phyloP scores from a whole-genome alignment of 2,113 vertebrate species.

The Acanthisitta chloris region DNA sequence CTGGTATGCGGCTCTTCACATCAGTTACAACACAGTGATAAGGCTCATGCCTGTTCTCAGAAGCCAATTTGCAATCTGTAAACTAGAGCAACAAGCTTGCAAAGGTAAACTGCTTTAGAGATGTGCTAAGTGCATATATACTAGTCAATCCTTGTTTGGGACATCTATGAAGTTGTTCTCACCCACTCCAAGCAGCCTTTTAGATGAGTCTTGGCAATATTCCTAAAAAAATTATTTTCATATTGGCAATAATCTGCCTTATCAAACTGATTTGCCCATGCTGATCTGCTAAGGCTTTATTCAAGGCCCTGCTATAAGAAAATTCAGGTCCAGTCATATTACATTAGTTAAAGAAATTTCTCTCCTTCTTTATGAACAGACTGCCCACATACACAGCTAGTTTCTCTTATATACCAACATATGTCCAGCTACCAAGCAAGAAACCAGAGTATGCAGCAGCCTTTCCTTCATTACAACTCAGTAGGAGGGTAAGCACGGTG shows the following conservation, averaged over 20 bases:
- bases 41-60: not conserved
- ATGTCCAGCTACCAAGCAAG: not conserved
- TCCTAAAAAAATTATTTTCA: not conserved
- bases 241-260: not conserved
- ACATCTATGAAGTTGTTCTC: not conserved
- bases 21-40: not conserved
- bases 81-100: not conserved
- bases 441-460: not conserved
- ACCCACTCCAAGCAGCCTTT: not conserved
- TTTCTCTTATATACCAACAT: not conserved
- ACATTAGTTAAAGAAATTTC: not conserved
- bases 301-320: not conserved
- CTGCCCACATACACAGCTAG: not conserved
- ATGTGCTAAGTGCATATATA: not conserved
- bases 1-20: not conserved
- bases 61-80: not conserved
- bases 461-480: not conserved
- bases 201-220: not conserved
- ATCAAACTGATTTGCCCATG: not conserved
- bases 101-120: not conserved
- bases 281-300: not conserved
- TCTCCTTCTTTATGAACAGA: not conserved
- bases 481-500: rapidly evolving
- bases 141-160: not conserved
- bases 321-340: not conserved